These are phyloP conservation scores for Polyploca ridens DNA, from an alignment of 2,888 invertebrate genomes.

Conservation along the genomic window DNA sequence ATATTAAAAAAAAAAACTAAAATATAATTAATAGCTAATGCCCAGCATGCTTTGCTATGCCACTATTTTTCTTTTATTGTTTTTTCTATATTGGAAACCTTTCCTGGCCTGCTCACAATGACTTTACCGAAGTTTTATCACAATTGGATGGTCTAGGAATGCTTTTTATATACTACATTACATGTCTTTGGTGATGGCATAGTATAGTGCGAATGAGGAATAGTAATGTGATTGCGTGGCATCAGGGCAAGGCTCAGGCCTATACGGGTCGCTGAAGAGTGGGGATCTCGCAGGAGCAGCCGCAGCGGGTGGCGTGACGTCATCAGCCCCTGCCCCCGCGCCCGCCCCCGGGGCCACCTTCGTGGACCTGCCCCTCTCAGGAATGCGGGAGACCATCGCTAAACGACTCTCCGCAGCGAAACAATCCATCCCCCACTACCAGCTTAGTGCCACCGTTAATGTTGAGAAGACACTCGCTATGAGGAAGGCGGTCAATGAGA, in stretches of 20 bases:
- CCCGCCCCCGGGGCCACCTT: conserved; percentile 81
- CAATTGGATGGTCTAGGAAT: no score
- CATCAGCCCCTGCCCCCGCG: conserved; percentile 44
- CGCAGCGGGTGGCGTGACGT: conserved; percentile 41
- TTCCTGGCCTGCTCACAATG: no score
- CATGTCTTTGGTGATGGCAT: not conserved
- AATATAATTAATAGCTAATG: no score
- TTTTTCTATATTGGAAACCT: no score
- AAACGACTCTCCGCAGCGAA: conserved; percentile 95
- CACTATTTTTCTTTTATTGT: no score
- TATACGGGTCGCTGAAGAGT: conserved; percentile 93
- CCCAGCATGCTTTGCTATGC: no score
- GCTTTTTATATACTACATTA: no score
- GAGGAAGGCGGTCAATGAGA: conserved; percentile 91
- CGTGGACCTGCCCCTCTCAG: conserved; percentile 92
- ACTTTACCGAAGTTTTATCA: no score
- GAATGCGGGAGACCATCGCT: conserved; percentile 94
- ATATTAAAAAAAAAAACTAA: no score
- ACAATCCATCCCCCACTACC: conserved; percentile 98
- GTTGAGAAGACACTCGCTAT: conserved; percentile 92
- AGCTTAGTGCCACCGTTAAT: conserved; percentile 93
- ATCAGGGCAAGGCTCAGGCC: conserved; percentile 89
- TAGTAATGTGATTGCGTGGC: not conserved
- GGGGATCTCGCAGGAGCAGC: conserved; percentile 87
- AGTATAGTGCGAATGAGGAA: not conserved